phyloP scores from a whole-genome alignment of 2,888 invertebrate species.

The Acholoe squamosa region DNA sequence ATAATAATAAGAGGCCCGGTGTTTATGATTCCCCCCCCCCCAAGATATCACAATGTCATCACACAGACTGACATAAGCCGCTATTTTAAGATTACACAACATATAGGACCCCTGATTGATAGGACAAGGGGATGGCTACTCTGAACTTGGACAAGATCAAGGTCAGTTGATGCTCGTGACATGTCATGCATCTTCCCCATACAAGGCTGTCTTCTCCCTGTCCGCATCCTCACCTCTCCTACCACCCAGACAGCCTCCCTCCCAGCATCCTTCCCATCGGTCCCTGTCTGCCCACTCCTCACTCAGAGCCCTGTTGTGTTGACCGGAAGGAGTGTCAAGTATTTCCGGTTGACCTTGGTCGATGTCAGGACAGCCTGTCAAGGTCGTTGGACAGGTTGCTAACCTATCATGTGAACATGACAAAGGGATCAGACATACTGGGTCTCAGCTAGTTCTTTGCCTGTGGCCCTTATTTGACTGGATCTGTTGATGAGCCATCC shows the following conservation, averaged over 20 bases:
- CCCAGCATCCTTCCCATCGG: neutral
- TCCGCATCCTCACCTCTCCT: neutral
- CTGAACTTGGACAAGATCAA: neutral
- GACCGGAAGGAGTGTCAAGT: neutral
- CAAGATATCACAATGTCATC: too few species aligned
- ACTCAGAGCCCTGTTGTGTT: neutral
- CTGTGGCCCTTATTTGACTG: too few species aligned
- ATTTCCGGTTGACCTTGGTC: slow-evolving; percentile 23
- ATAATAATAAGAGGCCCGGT: too few species aligned
- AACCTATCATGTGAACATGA: neutral
- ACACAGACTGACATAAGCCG: too few species aligned
- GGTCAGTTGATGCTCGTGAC: neutral
- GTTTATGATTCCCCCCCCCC: too few species aligned
- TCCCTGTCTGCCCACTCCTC: neutral
- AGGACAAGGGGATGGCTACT: neutral
- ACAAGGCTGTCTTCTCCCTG: neutral
- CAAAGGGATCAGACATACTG: too few species aligned
- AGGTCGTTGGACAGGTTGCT: neutral
- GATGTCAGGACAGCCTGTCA: neutral
- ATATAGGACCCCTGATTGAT: too few species aligned
- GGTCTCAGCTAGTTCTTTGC: too few species aligned
- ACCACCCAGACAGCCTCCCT: too few species aligned
- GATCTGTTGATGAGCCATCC: too few species aligned
- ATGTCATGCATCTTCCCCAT: neutral
- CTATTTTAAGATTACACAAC: too few species aligned